Conservation (phyloP, 2,888 invertebrate genomes). For the Oscheius sp. region DNA sequence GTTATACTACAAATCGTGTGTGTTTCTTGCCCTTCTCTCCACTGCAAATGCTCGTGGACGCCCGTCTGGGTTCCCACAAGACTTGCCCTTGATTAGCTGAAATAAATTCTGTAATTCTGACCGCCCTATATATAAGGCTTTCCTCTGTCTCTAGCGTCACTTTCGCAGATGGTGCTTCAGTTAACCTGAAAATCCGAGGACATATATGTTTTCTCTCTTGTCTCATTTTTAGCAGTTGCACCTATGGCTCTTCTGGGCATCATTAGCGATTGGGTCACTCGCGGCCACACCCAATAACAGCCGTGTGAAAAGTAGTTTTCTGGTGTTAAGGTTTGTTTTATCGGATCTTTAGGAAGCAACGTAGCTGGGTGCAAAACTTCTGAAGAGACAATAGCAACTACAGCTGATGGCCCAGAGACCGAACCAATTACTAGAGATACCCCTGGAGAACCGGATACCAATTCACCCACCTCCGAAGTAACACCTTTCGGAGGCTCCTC, state of each 20-base stretch:
- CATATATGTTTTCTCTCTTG: background rate
- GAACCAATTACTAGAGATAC: too few species aligned
- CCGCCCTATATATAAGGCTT: background rate
- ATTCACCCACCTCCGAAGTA: too few species aligned
- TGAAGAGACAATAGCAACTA: background rate
- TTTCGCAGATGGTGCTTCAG: conserved; percentile 25
- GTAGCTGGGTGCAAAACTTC: background rate
- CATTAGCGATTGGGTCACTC: conserved; percentile 6
- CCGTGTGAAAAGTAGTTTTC: background rate
- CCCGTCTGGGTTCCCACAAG: conserved; percentile 4
- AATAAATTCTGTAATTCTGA: conserved; percentile 14
- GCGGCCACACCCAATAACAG: background rate
- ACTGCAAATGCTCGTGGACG: background rate
- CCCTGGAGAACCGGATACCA: too few species aligned
- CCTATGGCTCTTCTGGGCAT: conserved; percentile 8
- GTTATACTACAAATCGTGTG: background rate
- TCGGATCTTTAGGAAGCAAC: background rate
- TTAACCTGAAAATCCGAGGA: background rate
- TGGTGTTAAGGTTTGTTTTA: background rate
- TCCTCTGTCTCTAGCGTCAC: background rate
- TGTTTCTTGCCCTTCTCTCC: background rate
- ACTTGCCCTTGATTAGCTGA: conserved; percentile 20
- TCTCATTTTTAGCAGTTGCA: conserved; percentile 2
- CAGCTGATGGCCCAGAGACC: too few species aligned
- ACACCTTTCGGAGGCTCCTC: too few species aligned